These are phyloP conservation scores for Tiliacea aurago DNA, from an alignment of 2,888 invertebrate species.

Conservation along the genomic window DNA sequence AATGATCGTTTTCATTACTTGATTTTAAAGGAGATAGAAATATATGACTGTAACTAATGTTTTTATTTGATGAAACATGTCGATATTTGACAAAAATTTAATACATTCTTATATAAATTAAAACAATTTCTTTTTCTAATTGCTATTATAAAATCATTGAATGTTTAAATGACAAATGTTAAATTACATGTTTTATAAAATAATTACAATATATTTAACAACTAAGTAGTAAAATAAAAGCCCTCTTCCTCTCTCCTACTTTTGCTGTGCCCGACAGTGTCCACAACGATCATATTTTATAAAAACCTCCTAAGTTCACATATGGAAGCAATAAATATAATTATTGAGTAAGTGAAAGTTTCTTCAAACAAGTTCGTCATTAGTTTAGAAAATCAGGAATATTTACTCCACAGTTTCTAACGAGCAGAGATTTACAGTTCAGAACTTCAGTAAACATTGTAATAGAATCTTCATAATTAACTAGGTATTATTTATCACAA, in stretches of 20 bases:
- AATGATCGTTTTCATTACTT: neutral
- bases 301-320: too few relatives aligned
- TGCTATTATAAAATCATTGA: too few relatives aligned
- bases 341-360: neutral
- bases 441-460: conserved; percentile 14
- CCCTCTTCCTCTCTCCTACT: too few relatives aligned
- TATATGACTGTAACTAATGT: neutral
- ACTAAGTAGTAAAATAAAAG: too few relatives aligned
- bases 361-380: neutral
- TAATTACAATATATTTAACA: too few relatives aligned
- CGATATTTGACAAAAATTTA: neutral
- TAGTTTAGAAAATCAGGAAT: conserved; percentile 1
- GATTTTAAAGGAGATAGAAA: neutral
- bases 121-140: too few relatives aligned
- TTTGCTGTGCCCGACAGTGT: too few relatives aligned
- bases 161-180: too few relatives aligned
- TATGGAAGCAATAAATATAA: too few relatives aligned
- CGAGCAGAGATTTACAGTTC: neutral
- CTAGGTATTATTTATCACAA: conserved; percentile 40
- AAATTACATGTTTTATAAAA: too few relatives aligned
- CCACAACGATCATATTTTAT: too few relatives aligned
- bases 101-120: too few relatives aligned
- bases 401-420: conserved; percentile 3
- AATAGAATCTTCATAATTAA: conserved; percentile 39
- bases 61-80: conserved; percentile 1